These are phyloP conservation scores for Onychostruthus taczanowskii DNA, from an alignment of 2,113 vertebrate species.

Conservation along the genomic window DNA sequence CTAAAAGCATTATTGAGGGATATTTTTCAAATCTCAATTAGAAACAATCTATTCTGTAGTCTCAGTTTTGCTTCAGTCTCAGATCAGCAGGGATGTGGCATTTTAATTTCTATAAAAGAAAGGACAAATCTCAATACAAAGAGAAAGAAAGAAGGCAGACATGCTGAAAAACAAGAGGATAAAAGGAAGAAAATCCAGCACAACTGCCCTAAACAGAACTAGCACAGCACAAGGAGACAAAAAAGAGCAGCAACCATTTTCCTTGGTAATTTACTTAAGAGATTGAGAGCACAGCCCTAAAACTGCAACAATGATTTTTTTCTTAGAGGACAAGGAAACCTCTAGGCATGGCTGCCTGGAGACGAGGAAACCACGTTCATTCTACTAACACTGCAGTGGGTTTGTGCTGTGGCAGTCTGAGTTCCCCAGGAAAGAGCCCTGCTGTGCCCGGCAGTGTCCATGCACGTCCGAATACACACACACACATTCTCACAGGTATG, in stretches of 20 bases:
- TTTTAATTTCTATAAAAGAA: conserved; percentile 29
- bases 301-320: neutral
- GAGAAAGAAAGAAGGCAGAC: conserved; percentile 4
- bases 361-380: neutral
- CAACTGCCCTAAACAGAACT: neutral
- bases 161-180: conserved; percentile 23
- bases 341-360: neutral
- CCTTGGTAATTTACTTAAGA: conserved; percentile 45
- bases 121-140: conserved; percentile 26
- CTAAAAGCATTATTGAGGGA: neutral
- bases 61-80: conserved; percentile 20
- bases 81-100: neutral
- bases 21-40: conserved; percentile 39
- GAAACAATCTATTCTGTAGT: conserved; percentile 6
- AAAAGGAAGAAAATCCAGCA: neutral
- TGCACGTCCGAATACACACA: neutral
- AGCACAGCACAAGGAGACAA: neutral
- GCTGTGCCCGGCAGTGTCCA: neutral
- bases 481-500: fast-evolving
- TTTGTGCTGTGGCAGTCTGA: neutral
- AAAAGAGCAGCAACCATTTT: conserved; percentile 20
- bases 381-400: neutral
- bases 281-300: conserved; percentile 1
- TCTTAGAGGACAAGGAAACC: neutral
- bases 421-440: neutral